Evolutionary conservation across 2,888 invertebrate genomes (phyloP).

Genomic region (Alviniconcha strummeri): DNA sequence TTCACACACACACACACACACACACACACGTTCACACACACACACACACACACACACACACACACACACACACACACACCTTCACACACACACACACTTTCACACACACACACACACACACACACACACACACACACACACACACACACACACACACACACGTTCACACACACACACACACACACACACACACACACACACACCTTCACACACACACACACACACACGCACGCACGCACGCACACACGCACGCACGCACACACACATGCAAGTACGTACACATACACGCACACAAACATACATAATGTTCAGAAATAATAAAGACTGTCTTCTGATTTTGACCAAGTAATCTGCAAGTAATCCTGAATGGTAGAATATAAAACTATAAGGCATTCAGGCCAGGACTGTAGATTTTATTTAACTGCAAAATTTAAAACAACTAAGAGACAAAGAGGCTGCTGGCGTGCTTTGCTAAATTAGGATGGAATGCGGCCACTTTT

Average conservation of each 20-base stretch:
- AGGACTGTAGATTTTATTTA: too few species aligned
- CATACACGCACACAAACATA: neutral
- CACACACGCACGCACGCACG: neutral
- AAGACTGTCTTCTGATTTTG: too few species aligned
- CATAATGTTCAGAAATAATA: neutral
- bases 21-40: slow-evolving; percentile 32
- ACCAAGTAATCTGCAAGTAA: too few species aligned
- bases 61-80: slow-evolving; percentile 2
- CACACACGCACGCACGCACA: neutral
- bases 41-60: slow-evolving; percentile 21
- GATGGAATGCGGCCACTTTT: too few species aligned
- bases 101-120: slow-evolving; percentile 16
- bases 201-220: neutral
- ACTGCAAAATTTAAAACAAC: too few species aligned
- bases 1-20: slow-evolving; percentile 29
- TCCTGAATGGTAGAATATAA: too few species aligned
- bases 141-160: slow-evolving; percentile 22
- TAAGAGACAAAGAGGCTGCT: too few species aligned
- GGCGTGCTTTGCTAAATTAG: too few species aligned
- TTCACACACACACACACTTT: slow-evolving; percentile 13
- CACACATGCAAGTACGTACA: neutral
- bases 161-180: slow-evolving; percentile 25
- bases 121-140: slow-evolving; percentile 24
- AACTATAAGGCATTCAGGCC: too few species aligned
- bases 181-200: slow-evolving; percentile 20